Evolutionary conservation across 2,797 vertebrate genomes (phyloP).

Genomic region (Leucoraja ocellata): DNA sequence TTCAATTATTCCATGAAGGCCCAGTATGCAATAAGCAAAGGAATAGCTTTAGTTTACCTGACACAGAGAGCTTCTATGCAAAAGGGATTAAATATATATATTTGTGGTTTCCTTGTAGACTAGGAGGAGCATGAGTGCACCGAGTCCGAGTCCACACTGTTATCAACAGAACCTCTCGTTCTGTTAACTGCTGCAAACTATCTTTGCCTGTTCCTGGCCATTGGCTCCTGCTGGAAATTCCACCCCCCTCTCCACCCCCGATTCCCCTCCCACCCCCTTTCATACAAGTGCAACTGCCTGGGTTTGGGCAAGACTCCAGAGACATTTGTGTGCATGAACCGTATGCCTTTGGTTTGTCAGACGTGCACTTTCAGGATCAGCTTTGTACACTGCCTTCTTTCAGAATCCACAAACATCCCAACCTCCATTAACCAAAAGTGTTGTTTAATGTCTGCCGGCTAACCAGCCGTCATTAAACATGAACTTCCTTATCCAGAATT

Average conservation of each 20-base stretch:
- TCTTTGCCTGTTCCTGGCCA: background rate
- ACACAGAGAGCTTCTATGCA: background rate
- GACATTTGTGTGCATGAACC: background rate
- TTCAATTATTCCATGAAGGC: background rate
- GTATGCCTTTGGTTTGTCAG: background rate
- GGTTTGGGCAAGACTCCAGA: background rate
- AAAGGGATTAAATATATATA: background rate
- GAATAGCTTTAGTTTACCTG: background rate
- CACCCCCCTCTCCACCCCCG: background rate
- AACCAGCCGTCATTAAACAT: background rate
- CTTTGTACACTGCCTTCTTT: background rate
- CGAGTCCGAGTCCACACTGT: too few relatives aligned
- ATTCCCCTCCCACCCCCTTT: too few relatives aligned
- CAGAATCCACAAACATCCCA: background rate
- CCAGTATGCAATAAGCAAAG: background rate
- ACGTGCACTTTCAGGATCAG: too few relatives aligned
- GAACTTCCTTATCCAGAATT: background rate
- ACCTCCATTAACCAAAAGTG: background rate
- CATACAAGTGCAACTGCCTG: background rate
- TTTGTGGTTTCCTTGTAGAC: background rate
- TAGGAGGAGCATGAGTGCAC: background rate
- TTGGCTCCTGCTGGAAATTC: background rate
- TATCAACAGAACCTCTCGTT: too few relatives aligned
- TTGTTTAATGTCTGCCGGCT: background rate
- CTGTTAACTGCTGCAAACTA: background rate